Percentiles rank a stretch among this genome's conserved stretches.
Evolutionary conservation across 2,113 vertebrate genomes (phyloP).

Genomic region (Theropithecus gelada): DNA sequence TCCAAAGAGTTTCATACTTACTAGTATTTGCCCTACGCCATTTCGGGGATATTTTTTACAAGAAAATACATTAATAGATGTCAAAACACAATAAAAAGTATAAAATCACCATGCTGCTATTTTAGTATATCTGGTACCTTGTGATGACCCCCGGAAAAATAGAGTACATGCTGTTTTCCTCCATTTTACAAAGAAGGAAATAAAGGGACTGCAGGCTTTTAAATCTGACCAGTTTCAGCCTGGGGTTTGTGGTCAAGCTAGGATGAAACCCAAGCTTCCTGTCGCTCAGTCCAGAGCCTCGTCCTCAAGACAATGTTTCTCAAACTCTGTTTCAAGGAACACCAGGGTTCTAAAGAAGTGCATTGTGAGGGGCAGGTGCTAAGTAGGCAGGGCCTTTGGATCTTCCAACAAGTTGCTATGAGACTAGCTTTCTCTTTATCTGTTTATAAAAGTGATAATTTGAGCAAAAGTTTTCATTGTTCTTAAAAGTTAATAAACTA

Average conservation of each 20-base stretch:
- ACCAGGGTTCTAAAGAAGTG: neutral
- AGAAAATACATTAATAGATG: neutral
- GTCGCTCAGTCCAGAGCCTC: neutral
- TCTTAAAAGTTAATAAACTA: neutral
- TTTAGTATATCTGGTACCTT: neutral
- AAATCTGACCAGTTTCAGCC: neutral
- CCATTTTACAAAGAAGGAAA: neutral
- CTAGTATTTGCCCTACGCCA: neutral
- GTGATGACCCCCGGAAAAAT: too few relatives aligned
- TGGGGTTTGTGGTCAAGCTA: neutral
- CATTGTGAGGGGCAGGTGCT: accelerated
- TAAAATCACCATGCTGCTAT: neutral
- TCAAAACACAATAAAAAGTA: neutral
- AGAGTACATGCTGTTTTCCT: too few relatives aligned
- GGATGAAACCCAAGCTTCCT: neutral
- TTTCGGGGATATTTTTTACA: neutral
- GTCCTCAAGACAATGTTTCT: neutral
- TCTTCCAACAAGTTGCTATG: neutral
- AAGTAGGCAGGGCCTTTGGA: neutral
- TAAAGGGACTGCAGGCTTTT: neutral
- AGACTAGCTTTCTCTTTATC: neutral
- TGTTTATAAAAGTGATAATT: neutral
- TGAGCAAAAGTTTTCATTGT: neutral
- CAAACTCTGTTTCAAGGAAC: neutral
- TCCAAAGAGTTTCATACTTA: neutral